Evolutionary conservation across 2,888 invertebrate species (phyloP).

Genomic region (Pseudococcus jackbeardsleyi): DNA sequence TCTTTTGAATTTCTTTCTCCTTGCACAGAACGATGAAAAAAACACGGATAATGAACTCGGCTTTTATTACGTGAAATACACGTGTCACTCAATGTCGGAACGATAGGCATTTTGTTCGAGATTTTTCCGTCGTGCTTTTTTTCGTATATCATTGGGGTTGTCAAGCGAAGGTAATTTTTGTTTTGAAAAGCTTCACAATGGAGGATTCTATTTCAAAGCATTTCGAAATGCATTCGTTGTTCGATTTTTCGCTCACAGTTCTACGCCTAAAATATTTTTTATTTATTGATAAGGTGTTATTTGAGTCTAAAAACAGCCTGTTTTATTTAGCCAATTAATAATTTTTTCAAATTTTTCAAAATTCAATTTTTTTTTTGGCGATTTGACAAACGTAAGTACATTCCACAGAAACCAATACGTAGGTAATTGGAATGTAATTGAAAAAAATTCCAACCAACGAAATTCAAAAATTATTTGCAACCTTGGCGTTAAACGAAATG

Average conservation of each 20-base stretch:
- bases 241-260: not conserved
- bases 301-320: not conserved
- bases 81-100: slow-evolving; percentile 29
- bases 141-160: slow-evolving; percentile 1
- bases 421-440: not conserved
- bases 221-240: not conserved
- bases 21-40: not conserved
- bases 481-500: not conserved
- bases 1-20: not conserved
- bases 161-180: slow-evolving; percentile 10
- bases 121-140: slow-evolving; percentile 8
- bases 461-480: not conserved
- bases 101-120: slow-evolving; percentile 1
- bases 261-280: not conserved
- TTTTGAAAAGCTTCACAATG: slow-evolving; percentile 10
- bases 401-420: not conserved
- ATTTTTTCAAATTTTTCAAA: not conserved
- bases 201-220: slow-evolving; percentile 10
- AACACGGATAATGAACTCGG: not conserved
- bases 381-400: not conserved
- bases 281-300: not conserved
- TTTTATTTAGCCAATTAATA: not conserved
- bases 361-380: not conserved
- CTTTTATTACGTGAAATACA: slow-evolving; percentile 11
- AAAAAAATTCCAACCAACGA: not conserved